Evolutionary conservation across 2,888 invertebrate species (phyloP), one percentile per base, ranked within the genome.

Genomic region (Lithophane leautieri): DNA sequence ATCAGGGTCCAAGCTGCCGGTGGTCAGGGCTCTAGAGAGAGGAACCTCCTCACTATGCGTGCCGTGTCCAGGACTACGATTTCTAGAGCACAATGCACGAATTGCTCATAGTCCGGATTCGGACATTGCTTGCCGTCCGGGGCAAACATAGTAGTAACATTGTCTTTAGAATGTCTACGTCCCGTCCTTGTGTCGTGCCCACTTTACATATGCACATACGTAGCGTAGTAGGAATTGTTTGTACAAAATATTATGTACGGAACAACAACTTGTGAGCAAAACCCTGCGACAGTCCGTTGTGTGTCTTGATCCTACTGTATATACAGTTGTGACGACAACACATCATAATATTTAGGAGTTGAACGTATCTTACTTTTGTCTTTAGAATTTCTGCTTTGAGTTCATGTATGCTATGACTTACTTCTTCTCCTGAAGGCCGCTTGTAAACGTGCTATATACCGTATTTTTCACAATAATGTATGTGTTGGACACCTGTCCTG

Each of bases 171-270:
- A 47, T 47, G 16, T 60, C 62, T 28, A 6, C 54, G 19, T 28
- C 16, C 25, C 25, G 0, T 44, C 12, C 34, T 12, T 0, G 79
- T 61, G 54, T 73, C 19, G 72, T 47, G 60, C 25, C 16, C 22
- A 34, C 40, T 79, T 78, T 72, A 42, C 34, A 78, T 54, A 72
- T 54, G 44, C 19, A 72, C 60, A 47, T 66, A 66, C 40, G n/a
- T 47, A 72, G 54, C 44, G 60, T 25, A 9, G 34, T 66, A 54
- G 47, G 25, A 50, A 44, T 19, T 78, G 79, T 78, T 79, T 79
- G 65, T 22, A 16, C 42, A 61, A 79, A 79, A 79, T 79, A 61
- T 79, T 60, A 78, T 47, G 54, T 9, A 12, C 9, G 47, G 28
- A 42, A 44, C 78, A 50, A 78, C n/a, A n/a, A 54, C 77, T 28